Conservation (phyloP, 2,797 vertebrate genomes). For the Carapus acus region DNA sequence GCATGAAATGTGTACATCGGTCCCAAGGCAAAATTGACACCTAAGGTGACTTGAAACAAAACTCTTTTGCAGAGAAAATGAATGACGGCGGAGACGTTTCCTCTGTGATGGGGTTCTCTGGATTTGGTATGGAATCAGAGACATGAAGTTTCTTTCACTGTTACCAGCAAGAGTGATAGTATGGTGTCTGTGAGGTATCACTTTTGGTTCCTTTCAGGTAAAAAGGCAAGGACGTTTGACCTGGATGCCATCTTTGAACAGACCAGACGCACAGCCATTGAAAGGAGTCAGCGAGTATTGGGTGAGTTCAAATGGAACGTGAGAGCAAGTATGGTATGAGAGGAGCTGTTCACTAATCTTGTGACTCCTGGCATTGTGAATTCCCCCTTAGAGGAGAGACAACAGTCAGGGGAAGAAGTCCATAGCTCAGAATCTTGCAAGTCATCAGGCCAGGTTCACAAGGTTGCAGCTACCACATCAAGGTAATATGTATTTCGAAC, state of each 20-base stretch:
- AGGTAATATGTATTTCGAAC: constrained; percentile 62
- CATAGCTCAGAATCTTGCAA: constrained; percentile 53
- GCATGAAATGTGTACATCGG: too few species aligned
- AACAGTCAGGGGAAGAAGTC: constrained; percentile 70
- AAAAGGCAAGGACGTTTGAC: constrained; percentile 96
- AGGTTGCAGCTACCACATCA: constrained; percentile 40
- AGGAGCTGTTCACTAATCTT: background rate
- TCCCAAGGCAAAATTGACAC: too few species aligned
- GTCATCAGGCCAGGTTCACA: constrained; percentile 48
- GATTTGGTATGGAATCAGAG: constrained; percentile 68
- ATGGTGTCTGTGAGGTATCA: too few species aligned
- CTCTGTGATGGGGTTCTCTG: constrained; percentile 77
- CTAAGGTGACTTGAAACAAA: background rate
- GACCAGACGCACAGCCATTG: constrained; percentile 91
- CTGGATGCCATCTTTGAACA: constrained; percentile 95
- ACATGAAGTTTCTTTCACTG: background rate
- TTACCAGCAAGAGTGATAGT: background rate
- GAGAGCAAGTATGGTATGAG: background rate
- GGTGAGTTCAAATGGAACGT: too few species aligned
- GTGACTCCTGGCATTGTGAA: too few species aligned
- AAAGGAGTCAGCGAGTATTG: constrained; percentile 83
- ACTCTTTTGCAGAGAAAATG: constrained; percentile 30
- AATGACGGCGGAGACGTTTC: constrained; percentile 63
- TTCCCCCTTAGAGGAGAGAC: constrained; percentile 62
- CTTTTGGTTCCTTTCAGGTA: constrained; percentile 68